Percentiles rank a stretch among this genome's conserved stretches.
These are phyloP conservation scores for Struthidea cinerea DNA, from an alignment of 2,113 vertebrate species.

Conservation along the genomic window DNA sequence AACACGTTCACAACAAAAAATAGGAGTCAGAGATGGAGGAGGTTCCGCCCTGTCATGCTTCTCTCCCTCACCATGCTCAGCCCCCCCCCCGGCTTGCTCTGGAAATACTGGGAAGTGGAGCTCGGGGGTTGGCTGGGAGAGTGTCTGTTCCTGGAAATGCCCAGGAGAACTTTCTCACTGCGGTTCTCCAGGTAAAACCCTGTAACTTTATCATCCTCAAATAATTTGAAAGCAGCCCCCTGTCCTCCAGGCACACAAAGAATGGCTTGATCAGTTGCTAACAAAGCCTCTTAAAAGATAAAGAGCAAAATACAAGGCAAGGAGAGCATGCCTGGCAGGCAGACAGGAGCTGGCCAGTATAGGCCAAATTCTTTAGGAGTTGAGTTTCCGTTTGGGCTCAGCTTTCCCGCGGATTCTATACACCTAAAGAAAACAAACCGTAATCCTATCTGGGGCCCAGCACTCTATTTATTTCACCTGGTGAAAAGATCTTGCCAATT, in stretches of 20 bases:
- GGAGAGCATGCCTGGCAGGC: conserved; percentile 67
- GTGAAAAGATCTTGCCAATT: conserved; percentile 65
- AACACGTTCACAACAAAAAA: not conserved
- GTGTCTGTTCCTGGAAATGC: not conserved
- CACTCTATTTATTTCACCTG: conserved; percentile 69
- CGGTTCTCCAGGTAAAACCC: conserved; percentile 16
- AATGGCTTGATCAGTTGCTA: conserved; percentile 49
- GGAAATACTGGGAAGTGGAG: not conserved
- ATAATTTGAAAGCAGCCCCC: conserved; percentile 17
- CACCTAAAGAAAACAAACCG: conserved; percentile 73
- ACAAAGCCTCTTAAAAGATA: conserved; percentile 70
- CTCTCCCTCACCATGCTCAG: not conserved
- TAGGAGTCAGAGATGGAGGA: not conserved
- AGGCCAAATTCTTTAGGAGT: conserved; percentile 73
- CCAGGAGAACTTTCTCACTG: conserved; percentile 3
- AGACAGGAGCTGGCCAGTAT: conserved; percentile 67
- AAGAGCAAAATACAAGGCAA: conserved; percentile 50
- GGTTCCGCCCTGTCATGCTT: not conserved
- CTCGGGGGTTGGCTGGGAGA: not conserved
- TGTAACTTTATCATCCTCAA: conserved; percentile 57
- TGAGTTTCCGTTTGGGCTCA: conserved; percentile 72
- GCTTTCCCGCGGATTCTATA: conserved; percentile 66
- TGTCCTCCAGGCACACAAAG: conserved; percentile 57
- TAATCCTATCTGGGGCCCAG: conserved; percentile 70
- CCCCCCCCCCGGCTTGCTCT: rapidly evolving